Percentiles rank a stretch among this genome's conserved stretches.
Evolutionary conservation across 2,797 vertebrate genomes (phyloP).

Genomic region (Gallirallus australis): DNA sequence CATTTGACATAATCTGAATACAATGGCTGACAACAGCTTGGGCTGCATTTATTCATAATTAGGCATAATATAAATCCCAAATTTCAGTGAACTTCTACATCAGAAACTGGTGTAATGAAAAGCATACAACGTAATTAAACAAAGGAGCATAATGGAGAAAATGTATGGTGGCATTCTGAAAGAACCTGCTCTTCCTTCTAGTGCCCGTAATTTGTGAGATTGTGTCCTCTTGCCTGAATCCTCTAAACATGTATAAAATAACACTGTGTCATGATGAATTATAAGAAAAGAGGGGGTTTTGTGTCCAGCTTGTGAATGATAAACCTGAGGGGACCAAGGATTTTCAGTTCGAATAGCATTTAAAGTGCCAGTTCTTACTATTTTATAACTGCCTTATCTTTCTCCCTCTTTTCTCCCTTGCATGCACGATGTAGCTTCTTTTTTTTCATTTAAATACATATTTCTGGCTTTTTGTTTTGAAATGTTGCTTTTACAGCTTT

Average conservation of each 20-base stretch:
- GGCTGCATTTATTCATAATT: neutral
- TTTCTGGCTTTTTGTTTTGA: neutral
- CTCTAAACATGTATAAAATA: neutral
- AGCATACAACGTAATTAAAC: neutral
- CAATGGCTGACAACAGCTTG: neutral
- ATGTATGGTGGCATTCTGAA: neutral
- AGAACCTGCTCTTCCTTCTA: neutral
- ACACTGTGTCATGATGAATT: neutral
- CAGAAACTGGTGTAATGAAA: neutral
- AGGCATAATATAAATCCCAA: neutral
- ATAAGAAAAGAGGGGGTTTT: neutral
- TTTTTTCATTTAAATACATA: neutral
- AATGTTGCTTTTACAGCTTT: neutral
- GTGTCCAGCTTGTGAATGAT: neutral
- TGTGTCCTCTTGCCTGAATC: neutral
- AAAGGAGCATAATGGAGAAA: neutral
- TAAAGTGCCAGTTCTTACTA: neutral
- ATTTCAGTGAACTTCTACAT: neutral
- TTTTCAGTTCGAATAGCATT: neutral
- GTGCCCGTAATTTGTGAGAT: neutral
- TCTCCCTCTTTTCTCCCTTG: neutral
- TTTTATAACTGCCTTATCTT: neutral
- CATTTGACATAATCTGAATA: neutral
- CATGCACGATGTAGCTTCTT: neutral
- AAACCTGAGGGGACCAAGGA: neutral